phyloP scores from a whole-genome alignment of 2,888 invertebrate genomes.

The Sylvicola fuscatus region DNA sequence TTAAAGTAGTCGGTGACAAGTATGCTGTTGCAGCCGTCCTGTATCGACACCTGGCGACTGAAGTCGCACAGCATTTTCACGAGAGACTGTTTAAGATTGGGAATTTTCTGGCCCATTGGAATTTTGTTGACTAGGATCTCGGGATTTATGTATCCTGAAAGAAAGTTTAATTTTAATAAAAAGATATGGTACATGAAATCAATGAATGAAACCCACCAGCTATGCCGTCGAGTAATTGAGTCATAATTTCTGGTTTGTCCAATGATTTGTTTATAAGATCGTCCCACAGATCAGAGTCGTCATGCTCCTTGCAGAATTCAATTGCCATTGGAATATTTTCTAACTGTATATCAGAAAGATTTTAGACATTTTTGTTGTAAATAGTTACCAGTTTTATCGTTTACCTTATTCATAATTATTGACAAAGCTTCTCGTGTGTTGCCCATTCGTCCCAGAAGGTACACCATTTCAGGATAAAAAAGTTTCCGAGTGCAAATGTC shows the following conservation, averaged over 20 bases:
- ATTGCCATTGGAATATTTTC: slow-evolving; percentile 87
- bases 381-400: slow-evolving; percentile 2
- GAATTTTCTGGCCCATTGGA: slow-evolving; percentile 63
- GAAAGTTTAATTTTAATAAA: background rate
- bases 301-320: slow-evolving; percentile 89
- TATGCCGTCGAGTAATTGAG: slow-evolving; percentile 35
- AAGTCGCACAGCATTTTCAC: slow-evolving; percentile 93
- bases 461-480: slow-evolving; percentile 84
- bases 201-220: slow-evolving; percentile 19
- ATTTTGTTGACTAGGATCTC: slow-evolving; percentile 71
- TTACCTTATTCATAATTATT: slow-evolving; percentile 53
- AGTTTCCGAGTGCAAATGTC: slow-evolving; percentile 65
- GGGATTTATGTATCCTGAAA: slow-evolving; percentile 73
- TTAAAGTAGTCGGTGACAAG: slow-evolving; percentile 80
- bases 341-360: slow-evolving; percentile 31
- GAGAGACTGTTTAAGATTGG: slow-evolving; percentile 72
- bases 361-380: slow-evolving; percentile 17
- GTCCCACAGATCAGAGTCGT: slow-evolving; percentile 83
- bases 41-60: slow-evolving; percentile 74
- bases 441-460: slow-evolving; percentile 73
- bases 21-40: slow-evolving; percentile 78
- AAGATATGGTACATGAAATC: too few species aligned
- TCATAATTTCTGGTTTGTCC: slow-evolving; percentile 56
- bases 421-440: slow-evolving; percentile 78
- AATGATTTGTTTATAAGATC: slow-evolving; percentile 75